phyloP scores from a whole-genome alignment of 2,888 invertebrate species.

The Lycocerus yunnanus region DNA sequence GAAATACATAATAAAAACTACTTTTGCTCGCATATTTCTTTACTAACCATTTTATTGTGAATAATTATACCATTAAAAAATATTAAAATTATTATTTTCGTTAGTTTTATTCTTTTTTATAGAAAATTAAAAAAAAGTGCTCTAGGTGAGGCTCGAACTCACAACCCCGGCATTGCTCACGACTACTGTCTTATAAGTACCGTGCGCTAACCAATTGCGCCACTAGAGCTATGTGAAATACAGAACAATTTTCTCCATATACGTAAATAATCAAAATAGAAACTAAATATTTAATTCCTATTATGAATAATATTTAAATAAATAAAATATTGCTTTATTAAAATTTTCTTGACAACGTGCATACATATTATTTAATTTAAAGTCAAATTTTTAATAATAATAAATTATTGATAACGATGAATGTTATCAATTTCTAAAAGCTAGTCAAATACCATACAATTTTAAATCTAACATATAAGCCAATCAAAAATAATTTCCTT shows the following conservation, averaged over 20 bases:
- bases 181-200: constrained; percentile 98
- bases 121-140: constrained; percentile 67
- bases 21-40: too few species aligned
- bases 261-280: background rate
- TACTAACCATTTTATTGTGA: too few species aligned
- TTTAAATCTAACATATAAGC: background rate
- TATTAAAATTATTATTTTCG: too few species aligned
- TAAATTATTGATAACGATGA: background rate
- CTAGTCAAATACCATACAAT: background rate
- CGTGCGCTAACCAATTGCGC: constrained; percentile 99
- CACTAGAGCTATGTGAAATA: constrained; percentile 64
- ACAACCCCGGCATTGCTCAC: constrained; percentile 99
- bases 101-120: too few species aligned
- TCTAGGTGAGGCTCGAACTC: constrained; percentile 99
- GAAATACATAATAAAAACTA: too few species aligned
- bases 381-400: background rate
- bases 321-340: background rate
- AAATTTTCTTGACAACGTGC: background rate
- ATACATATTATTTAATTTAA: background rate
- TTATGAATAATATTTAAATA: background rate
- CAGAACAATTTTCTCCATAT: background rate
- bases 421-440: background rate
- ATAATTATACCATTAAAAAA: too few species aligned
- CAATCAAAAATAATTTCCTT: background rate
- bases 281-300: background rate